Evolutionary conservation across 2,888 invertebrate genomes (phyloP), one percentile per base, ranked within the genome.

Genomic region (Pherbina coryleti): DNA sequence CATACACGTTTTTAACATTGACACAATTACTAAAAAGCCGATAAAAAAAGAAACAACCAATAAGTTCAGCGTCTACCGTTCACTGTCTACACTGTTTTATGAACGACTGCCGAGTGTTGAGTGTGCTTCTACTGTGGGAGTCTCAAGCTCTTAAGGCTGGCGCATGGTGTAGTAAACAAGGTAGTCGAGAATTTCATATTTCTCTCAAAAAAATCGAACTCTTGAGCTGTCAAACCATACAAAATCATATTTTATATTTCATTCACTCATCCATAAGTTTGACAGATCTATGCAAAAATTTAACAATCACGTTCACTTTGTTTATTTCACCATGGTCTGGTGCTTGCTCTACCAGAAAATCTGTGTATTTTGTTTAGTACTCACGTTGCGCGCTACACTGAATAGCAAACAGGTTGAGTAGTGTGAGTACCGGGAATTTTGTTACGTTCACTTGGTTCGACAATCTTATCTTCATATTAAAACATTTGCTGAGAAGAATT

Each of bases 61-160:
- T 0, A 5, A 19, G 17, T 22, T 19, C 22, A 19, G 7, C 71
- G 57, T 72, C 72, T 57, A 25, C 60, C 71, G 57, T 72, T 60
- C 44, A 25, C 60, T 37, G 34, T 57, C 44, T 25, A 22, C 72
- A 37, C 34, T 60, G 60, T 37, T 57, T 19, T 72, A 22, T 37
- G 28, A 60, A 22, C 34, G 72, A 72, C 72, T 72, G 60, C 44
- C 44, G 55, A 72, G 72, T 72, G 60, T 60, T 60, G 55, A 72
- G 72, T 72, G 60, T 69, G 69, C 19, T 9, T 14, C 7, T 11
- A 34, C n/a, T 14, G 19, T 9, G 67, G 67, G 5, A 37, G n/a
- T 9, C 37, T 7, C 67, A 37, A 44, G 67, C 67, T 67, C 22
- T 19, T 37, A 37, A 44, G 22, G 37, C 37, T 19, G 22, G n/a